phyloP scores from a whole-genome alignment of 2,888 invertebrate genomes.

The Drosophila stalkeri region DNA sequence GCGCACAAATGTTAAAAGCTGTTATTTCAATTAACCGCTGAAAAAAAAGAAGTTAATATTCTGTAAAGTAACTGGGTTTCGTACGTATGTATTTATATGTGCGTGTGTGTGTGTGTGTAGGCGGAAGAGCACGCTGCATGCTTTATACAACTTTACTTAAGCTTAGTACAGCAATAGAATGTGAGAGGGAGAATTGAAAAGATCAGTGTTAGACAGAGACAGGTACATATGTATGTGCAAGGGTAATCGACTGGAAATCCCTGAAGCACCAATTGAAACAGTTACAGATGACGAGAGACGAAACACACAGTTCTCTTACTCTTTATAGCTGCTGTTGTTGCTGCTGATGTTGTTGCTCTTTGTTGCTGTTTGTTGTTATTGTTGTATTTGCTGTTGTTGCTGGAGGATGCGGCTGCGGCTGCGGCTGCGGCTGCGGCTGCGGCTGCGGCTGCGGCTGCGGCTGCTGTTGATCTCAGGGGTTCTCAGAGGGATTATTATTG shows the following conservation, averaged over 20 bases:
- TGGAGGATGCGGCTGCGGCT: slow-evolving; percentile 20
- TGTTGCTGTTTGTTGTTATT: slow-evolving; percentile 19
- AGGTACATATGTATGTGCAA: neutral
- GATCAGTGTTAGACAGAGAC: slow-evolving; percentile 22
- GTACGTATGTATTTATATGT: neutral
- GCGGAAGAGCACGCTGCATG: slow-evolving; percentile 9
- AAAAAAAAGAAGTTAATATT: slow-evolving; percentile 19
- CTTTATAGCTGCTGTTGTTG: slow-evolving; percentile 13
- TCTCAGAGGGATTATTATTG: slow-evolving; percentile 19
- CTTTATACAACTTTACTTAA: slow-evolving; percentile 22
- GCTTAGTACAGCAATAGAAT: slow-evolving; percentile 4
- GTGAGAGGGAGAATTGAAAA: slow-evolving; percentile 15
- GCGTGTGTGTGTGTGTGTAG: neutral
- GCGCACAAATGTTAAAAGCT: slow-evolving; percentile 14
- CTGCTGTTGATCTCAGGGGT: slow-evolving; percentile 19
- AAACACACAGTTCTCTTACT: slow-evolving; percentile 43
- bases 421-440: slow-evolving; percentile 18
- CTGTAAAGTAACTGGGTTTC: neutral
- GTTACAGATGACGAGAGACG: slow-evolving; percentile 22
- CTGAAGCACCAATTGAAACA: slow-evolving; percentile 28
- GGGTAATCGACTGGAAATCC: slow-evolving; percentile 13
- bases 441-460: too few relatives aligned
- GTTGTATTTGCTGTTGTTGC: slow-evolving; percentile 19
- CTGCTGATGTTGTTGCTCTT: slow-evolving; percentile 20
- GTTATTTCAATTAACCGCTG: slow-evolving; percentile 55